Evolutionary conservation across 2,888 invertebrate species (phyloP).

Genomic region (Sarcophaga rosellei): DNA sequence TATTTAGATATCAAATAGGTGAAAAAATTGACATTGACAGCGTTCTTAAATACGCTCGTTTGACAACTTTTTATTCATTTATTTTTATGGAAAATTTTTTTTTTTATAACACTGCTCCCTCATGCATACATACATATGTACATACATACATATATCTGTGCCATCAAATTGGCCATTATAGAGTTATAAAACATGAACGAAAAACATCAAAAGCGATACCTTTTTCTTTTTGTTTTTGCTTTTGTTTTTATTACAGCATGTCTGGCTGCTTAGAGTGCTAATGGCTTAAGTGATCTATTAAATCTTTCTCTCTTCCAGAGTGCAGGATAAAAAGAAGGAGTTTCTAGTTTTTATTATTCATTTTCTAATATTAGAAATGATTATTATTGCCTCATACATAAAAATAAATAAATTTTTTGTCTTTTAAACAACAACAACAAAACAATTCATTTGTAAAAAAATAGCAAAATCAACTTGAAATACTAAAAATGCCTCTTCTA

Average conservation of each 20-base stretch:
- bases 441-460: background rate
- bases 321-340: conserved; percentile 13
- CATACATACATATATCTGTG: conserved; percentile 29
- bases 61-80: background rate
- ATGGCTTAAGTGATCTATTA: conserved; percentile 64
- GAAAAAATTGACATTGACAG: too few species aligned
- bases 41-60: too few species aligned
- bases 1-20: too few species aligned
- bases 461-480: conserved; percentile 36
- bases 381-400: background rate
- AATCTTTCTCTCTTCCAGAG: conserved; percentile 38
- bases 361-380: background rate
- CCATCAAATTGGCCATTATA: conserved; percentile 30
- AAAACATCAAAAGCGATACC: conserved; percentile 41
- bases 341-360: conserved; percentile 8
- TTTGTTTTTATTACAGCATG: background rate
- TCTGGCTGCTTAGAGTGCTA: conserved; percentile 46
- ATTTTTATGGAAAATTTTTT: background rate
- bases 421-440: background rate
- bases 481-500: background rate
- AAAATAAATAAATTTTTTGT: background rate
- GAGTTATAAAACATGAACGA: conserved; percentile 19
- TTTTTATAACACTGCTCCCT: conserved; percentile 40
- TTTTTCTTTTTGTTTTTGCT: background rate
- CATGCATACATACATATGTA: conserved; percentile 57